Conservation (phyloP, 2,797 vertebrate species). For the Trichosurus vulpecula region DNA sequence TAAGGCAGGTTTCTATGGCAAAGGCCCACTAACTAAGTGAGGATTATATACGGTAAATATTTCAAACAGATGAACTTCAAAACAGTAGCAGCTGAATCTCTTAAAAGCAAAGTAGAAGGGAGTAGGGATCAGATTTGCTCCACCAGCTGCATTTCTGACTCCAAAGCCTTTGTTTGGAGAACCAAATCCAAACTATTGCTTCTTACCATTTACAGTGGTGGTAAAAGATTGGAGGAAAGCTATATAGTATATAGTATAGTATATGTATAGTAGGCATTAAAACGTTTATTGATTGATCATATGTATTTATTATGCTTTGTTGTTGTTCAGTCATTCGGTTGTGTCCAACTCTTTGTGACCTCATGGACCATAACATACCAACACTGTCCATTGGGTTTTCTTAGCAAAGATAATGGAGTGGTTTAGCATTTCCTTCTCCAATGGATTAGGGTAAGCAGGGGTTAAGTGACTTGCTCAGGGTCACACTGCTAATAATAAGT, state of each 20-base stretch:
- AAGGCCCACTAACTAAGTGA: conserved; percentile 75
- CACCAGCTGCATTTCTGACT: neutral
- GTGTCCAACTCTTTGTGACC: neutral
- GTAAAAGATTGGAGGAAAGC: conserved; percentile 12
- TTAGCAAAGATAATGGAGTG: neutral
- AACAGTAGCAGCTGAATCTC: conserved; percentile 61
- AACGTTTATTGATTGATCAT: neutral
- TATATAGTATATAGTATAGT: too few species aligned
- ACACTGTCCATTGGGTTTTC: neutral
- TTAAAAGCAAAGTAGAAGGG: conserved; percentile 39
- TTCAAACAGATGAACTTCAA: conserved; percentile 70
- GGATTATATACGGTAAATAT: conserved; percentile 67
- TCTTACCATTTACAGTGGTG: neutral
- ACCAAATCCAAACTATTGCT: neutral
- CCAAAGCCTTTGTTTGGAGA: neutral
- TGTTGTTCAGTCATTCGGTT: neutral
- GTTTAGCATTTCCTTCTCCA: neutral
- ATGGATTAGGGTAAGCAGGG: neutral
- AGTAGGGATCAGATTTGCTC: neutral
- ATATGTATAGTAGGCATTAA: neutral
- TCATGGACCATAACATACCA: neutral
- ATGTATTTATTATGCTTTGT: neutral
- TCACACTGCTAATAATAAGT: neutral
- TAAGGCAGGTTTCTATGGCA: conserved; percentile 83
- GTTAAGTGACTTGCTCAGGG: neutral